Percentiles rank a stretch among this genome's conserved stretches.
Evolutionary conservation across 2,113 vertebrate species (phyloP).

Genomic region (Tetrax tetrax): DNA sequence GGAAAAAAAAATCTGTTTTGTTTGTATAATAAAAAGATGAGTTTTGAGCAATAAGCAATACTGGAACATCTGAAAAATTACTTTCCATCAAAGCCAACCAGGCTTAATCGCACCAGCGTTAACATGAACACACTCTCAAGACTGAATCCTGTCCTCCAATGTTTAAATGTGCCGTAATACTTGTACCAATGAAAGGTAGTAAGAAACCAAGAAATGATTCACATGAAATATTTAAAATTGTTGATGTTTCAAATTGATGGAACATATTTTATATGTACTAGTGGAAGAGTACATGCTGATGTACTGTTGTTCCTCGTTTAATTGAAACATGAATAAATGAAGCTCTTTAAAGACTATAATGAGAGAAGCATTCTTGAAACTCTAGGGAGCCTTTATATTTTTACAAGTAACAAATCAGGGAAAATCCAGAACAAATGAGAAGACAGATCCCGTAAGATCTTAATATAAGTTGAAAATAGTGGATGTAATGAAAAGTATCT

Average conservation of each 20-base stretch:
- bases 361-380: background rate
- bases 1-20: background rate
- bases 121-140: accelerated
- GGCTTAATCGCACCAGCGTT: background rate
- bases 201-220: background rate
- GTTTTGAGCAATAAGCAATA: background rate
- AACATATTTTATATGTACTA: accelerated
- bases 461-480: background rate
- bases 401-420: background rate
- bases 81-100: background rate
- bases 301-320: background rate
- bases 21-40: background rate
- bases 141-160: background rate
- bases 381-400: background rate
- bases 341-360: no score
- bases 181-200: background rate
- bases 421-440: background rate
- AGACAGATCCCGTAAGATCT: background rate
- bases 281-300: background rate
- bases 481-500: background rate
- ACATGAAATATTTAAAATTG: background rate
- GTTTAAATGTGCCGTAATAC: background rate
- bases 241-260: background rate
- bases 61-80: background rate
- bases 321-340: background rate